Conservation (phyloP, 1,140 invertebrate species). For the Armadillidium nasatum region DNA sequence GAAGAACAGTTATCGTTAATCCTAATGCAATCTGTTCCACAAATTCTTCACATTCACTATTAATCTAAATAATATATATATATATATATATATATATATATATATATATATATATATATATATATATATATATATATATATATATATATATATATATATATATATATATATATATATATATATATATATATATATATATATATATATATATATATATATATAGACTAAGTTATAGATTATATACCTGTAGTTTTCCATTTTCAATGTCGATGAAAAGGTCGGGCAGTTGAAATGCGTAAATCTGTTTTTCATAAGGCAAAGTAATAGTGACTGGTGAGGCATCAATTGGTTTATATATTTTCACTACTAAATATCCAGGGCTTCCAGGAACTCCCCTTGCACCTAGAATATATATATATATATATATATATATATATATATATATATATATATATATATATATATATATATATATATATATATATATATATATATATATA, state of each 20-base stretch:
- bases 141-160: too few relatives aligned
- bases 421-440: too few relatives aligned
- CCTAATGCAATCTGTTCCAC: slow-evolving; percentile 26
- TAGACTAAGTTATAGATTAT: neutral
- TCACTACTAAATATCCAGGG: neutral
- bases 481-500: too few relatives aligned
- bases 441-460: too few relatives aligned
- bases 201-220: too few relatives aligned
- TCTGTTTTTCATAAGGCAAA: neutral
- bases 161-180: too few relatives aligned
- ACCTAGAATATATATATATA: neutral
- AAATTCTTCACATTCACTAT: slow-evolving; percentile 18
- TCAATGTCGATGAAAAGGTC: neutral
- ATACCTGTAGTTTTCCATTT: neutral
- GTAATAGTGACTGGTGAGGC: neutral
- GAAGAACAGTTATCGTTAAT: slow-evolving; percentile 26
- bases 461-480: too few relatives aligned
- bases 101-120: too few relatives aligned
- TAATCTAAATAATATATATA: slow-evolving; percentile 17
- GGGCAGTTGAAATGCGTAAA: neutral
- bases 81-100: too few relatives aligned
- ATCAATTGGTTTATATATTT: neutral
- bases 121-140: too few relatives aligned
- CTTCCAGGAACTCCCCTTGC: neutral
- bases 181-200: too few relatives aligned